Percentiles rank a stretch among this genome's conserved stretches.
phyloP scores from a whole-genome alignment of 1,140 invertebrate species.

The Drosophila athabasca region DNA sequence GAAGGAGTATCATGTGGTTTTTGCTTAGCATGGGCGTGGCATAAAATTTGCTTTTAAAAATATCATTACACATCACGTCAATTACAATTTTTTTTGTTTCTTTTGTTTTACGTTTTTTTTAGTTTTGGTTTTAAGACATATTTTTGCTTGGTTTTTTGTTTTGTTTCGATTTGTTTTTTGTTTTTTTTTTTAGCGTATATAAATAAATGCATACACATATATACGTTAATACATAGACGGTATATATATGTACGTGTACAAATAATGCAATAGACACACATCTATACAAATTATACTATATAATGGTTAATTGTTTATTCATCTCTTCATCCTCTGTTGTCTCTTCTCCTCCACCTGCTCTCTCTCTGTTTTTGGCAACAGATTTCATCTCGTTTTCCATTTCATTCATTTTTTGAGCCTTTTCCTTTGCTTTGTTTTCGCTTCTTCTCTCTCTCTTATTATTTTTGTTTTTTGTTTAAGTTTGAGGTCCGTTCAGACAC shows the following conservation, averaged over 20 bases:
- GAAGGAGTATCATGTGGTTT: not conserved
- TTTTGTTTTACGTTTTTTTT: slow-evolving; percentile 45
- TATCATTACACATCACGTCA: slow-evolving; percentile 82
- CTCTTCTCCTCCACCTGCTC: slow-evolving; percentile 13
- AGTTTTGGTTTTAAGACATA: slow-evolving; percentile 49
- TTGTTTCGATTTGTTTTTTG: slow-evolving; percentile 22
- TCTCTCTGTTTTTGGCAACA: slow-evolving; percentile 45
- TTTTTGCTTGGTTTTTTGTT: slow-evolving; percentile 43
- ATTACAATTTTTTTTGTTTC: slow-evolving; percentile 71
- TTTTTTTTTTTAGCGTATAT: slow-evolving; percentile 68
- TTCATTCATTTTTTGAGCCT: slow-evolving; percentile 9
- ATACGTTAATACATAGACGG: slow-evolving; percentile 59
- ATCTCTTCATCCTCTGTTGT: slow-evolving; percentile 35
- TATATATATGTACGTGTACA: slow-evolving; percentile 68
- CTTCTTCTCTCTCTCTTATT: slow-evolving; percentile 1
- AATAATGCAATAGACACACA: slow-evolving; percentile 82
- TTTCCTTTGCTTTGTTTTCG: too few species aligned
- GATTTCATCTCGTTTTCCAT: slow-evolving; percentile 32
- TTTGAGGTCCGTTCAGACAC: slow-evolving; percentile 81
- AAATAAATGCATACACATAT: slow-evolving; percentile 74
- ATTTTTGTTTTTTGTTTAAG: slow-evolving; percentile 44
- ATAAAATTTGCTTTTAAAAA: slow-evolving; percentile 83
- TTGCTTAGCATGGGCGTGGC: slow-evolving; percentile 53
- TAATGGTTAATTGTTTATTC: slow-evolving; percentile 66
- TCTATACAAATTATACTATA: slow-evolving; percentile 82